phyloP scores from a whole-genome alignment of 2,113 vertebrate genomes.

The Indicator maculatus region DNA sequence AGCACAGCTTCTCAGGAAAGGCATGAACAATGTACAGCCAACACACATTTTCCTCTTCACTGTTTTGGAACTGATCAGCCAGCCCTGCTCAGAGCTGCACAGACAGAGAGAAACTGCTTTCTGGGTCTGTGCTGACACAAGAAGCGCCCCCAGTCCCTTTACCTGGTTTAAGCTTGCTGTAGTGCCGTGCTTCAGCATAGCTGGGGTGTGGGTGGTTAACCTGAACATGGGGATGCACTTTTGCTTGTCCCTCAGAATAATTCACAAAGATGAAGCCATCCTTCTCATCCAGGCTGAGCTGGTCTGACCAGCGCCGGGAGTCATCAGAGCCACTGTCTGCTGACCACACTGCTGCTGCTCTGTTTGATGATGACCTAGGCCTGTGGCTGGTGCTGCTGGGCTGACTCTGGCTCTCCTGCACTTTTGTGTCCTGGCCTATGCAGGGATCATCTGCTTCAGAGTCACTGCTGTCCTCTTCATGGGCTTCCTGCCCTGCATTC shows the following conservation, averaged over 20 bases:
- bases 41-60: background rate
- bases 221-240: constrained; percentile 73
- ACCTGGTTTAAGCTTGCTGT: constrained; percentile 83
- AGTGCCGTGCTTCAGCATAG: constrained; percentile 71
- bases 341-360: constrained; percentile 80
- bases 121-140: background rate
- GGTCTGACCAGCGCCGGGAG: constrained; percentile 94
- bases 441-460: constrained; percentile 90
- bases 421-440: constrained; percentile 79
- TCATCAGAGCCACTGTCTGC: constrained; percentile 91
- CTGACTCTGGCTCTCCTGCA: constrained; percentile 76
- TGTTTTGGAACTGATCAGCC: background rate
- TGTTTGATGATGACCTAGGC: constrained; percentile 79
- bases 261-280: constrained; percentile 98
- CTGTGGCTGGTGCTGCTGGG: constrained; percentile 82
- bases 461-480: constrained; percentile 96
- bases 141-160: background rate
- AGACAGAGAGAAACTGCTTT: background rate
- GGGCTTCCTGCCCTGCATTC: constrained; percentile 83
- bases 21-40: background rate
- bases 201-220: constrained; percentile 68
- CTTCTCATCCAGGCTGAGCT: constrained; percentile 96
- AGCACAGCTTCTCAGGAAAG: background rate
- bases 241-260: constrained; percentile 91
- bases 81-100: background rate